These are phyloP conservation scores for Premnoplex brunnescens DNA, from an alignment of 2,797 vertebrate genomes.

Conservation along the genomic window DNA sequence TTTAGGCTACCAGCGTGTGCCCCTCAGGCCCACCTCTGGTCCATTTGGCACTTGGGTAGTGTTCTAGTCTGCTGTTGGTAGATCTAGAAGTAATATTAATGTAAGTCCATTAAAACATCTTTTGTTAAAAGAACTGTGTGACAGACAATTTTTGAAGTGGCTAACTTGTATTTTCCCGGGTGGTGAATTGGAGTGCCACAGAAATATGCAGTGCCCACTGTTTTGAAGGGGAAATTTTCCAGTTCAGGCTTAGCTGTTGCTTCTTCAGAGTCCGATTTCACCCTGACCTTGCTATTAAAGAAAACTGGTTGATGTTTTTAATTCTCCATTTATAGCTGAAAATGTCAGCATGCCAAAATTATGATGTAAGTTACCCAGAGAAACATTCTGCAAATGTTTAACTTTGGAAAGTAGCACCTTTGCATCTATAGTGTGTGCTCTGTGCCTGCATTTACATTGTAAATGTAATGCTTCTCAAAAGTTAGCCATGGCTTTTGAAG, in stretches of 20 bases:
- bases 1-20: not conserved
- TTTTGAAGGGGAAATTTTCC: not conserved
- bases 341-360: not conserved
- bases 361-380: slow-evolving; percentile 13
- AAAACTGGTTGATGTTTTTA: not conserved
- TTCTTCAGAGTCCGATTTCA: not conserved
- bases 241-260: not conserved
- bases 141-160: not conserved
- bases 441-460: not conserved
- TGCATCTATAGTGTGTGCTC: slow-evolving; percentile 4
- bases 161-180: not conserved
- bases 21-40: not conserved
- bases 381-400: slow-evolving; percentile 29
- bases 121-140: not conserved
- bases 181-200: not conserved
- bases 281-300: not conserved
- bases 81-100: not conserved
- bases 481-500: not conserved
- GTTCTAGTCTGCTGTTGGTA: not conserved
- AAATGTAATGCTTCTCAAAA: not conserved
- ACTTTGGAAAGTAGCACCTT: slow-evolving; percentile 30
- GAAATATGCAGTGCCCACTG: not conserved
- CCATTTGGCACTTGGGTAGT: not conserved
- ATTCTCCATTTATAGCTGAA: slow-evolving; percentile 27
- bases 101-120: not conserved